phyloP scores from a whole-genome alignment of 2,888 invertebrate genomes.

The Drosophila birchii region DNA sequence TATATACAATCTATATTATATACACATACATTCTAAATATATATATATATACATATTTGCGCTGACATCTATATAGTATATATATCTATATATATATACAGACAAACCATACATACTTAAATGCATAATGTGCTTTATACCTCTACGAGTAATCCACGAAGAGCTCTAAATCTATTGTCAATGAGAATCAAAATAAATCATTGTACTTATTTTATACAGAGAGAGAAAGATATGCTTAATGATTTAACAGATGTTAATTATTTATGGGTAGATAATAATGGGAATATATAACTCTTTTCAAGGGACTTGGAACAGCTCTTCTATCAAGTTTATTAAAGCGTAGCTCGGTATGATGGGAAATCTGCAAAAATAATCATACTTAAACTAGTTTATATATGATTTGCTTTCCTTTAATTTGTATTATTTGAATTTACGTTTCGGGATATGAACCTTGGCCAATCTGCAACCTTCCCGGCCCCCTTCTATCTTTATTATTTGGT shows the following conservation, averaged over 20 bases:
- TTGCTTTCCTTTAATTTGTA: not conserved
- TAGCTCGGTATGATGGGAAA: not conserved
- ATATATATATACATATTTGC: conserved; percentile 46
- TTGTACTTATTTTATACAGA: conserved; percentile 44
- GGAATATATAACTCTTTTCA: not conserved
- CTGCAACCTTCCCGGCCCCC: not conserved
- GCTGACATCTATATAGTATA: conserved; percentile 39
- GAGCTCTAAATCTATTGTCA: conserved; percentile 77
- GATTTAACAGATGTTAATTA: too few species aligned
- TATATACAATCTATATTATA: conserved; percentile 43
- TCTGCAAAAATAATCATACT: not conserved
- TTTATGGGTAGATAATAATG: not conserved
- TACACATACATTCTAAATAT: conserved; percentile 31
- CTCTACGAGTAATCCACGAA: conserved; percentile 56
- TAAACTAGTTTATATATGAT: not conserved
- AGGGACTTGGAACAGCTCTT: not conserved
- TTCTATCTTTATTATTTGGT: not conserved
- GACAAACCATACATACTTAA: conserved; percentile 52
- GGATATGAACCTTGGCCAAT: not conserved
- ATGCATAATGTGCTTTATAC: conserved; percentile 74
- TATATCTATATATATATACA: conserved; percentile 47
- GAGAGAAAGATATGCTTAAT: conserved; percentile 5
- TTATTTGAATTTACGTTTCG: not conserved
- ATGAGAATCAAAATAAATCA: conserved; percentile 56
- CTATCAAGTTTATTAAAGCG: not conserved